Evolutionary conservation across 2,888 invertebrate species (phyloP), one percentile per base, ranked within the genome.

Genomic region (Temnothorax unifasciatus): DNA sequence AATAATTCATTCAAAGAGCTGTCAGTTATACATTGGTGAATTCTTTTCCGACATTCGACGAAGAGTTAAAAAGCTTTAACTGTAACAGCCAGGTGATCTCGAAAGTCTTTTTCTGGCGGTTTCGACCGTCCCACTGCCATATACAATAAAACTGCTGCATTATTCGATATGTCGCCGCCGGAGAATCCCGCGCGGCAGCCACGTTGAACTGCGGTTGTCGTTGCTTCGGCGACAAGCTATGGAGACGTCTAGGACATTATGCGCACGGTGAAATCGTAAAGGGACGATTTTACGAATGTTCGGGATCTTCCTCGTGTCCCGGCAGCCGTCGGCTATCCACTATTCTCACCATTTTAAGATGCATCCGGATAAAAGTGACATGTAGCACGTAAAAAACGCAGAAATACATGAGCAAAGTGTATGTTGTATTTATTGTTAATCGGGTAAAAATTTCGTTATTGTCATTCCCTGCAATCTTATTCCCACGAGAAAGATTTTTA

Each of bases 161-260:
- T 63, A 81, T 81, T 61, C 47, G 69, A 47, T 69, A 52, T 21
- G 44, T 68, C 25, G 81, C 74, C 61, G 61, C 52, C 64, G 82
- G n/a, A 52, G 21, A 11, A 54, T 59, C 15, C 41, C 44, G 41
- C 18, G 38, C 29, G 21, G 34, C 71, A 66, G 47, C 38, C 29
- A 68, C 47, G n/a, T 68, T 79, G 57, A 73, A 61, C 44, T 64
- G 47, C 50, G 69, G 47, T 82, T 57, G 81, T 84, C 54, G 85
- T 75, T 82, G 81, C 79, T 47, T 25, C 77, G 68, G 57, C 83
- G 84, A 84, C 85, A 85, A 82, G 85, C 88, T 91, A 94, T 94
- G 93, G 93, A 94, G 94, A 94, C 92, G 92, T 94, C 92, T 91
- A 87, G 88, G 91, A 94, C 87, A 89, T 94, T 94, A 94, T 91